Base-by-base conservation (phyloP, 2,888 invertebrate species). In the Nebria brevicollis region DNA sequence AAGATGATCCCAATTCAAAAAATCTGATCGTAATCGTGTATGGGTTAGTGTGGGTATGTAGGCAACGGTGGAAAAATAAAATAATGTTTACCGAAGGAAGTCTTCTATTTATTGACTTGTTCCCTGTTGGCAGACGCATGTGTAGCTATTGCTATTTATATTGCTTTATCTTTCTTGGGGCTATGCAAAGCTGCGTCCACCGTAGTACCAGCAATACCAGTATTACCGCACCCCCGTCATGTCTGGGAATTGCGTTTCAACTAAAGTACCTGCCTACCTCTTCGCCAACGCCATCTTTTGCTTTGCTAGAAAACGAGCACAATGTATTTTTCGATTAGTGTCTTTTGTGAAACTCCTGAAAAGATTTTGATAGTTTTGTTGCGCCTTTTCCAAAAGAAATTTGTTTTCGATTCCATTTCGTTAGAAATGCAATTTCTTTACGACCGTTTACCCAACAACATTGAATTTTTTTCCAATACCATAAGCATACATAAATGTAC, bases 251-350 rank as follows among this genome's bases (percentile, higher is more conserved):
- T 66, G 25, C 66, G 15, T 66, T 25, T 66, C 66, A 8, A 66
- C 66, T 15, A 25, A 15, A 25, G 20, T 25, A 15, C 25, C 66
- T 8, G 7, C 66, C 66, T 66, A 25, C 66, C 7, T 11, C 66
- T 66, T 15, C 66, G 34, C 70, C 5, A 54, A 13, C 70, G 34
- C 25, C 70, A 70, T 70, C 34, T 34, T 13, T 34, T 5, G 70
- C 70, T 70, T 25, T 70, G 34, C 70, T 25, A 70, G 26, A 70
- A 54, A 11, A 15, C 70, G 70, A 70, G 70, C 70, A 73, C 73
- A 73, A 73, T 73, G 42, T 73, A 73, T 73, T 73, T 73, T 73
- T 73, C 73, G 73, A 73, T 73, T 73, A 73, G 73, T 73, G 73
- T 15, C 73, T 73, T 73, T 73, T 73, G 73, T 73, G 73, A 43